phyloP scores from a whole-genome alignment of 92 coral and sea anemone species.

The Parazoanthus atlanticus region DNA sequence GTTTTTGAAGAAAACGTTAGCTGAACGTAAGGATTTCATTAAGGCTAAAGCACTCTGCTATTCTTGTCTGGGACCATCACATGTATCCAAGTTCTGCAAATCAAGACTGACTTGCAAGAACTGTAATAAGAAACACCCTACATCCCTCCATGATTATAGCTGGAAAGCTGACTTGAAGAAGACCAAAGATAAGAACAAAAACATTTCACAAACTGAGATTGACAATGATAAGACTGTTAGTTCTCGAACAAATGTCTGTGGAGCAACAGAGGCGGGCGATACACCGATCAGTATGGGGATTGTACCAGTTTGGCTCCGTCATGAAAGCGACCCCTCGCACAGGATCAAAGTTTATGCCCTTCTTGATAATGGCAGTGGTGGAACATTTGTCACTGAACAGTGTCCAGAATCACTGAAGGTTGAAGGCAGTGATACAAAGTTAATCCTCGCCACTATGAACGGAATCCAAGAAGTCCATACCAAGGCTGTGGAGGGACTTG shows the following conservation, averaged over 20 bases:
- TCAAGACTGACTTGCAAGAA: constrained; percentile 38
- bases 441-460: constrained; percentile 60
- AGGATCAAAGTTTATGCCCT: constrained; percentile 63
- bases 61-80: constrained; percentile 48
- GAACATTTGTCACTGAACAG: constrained; percentile 68
- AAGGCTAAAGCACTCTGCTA: constrained; percentile 43
- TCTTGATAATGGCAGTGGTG: constrained; percentile 71
- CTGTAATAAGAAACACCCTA: constrained; percentile 72
- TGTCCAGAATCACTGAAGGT: constrained; percentile 42
- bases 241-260: constrained; percentile 52
- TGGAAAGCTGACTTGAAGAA: constrained; percentile 41
- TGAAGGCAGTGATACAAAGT: constrained; percentile 55
- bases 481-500: constrained; percentile 49
- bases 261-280: constrained; percentile 68
- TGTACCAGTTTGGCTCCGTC: constrained; percentile 65
- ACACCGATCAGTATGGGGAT: constrained; percentile 66
- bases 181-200: constrained; percentile 17
- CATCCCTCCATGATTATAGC: constrained; percentile 65
- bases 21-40: not conserved
- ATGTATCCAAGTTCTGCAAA: constrained; percentile 64
- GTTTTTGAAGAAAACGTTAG: not conserved
- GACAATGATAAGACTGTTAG: not conserved
- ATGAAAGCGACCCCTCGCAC: constrained; percentile 52
- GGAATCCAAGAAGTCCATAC: constrained; percentile 53
- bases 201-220: too few species aligned